Percentiles rank a stretch among this genome's conserved stretches.
These are phyloP conservation scores for Akabosia matsudoensis DNA, from an alignment of 1,140 invertebrate species.

Conservation along the genomic window DNA sequence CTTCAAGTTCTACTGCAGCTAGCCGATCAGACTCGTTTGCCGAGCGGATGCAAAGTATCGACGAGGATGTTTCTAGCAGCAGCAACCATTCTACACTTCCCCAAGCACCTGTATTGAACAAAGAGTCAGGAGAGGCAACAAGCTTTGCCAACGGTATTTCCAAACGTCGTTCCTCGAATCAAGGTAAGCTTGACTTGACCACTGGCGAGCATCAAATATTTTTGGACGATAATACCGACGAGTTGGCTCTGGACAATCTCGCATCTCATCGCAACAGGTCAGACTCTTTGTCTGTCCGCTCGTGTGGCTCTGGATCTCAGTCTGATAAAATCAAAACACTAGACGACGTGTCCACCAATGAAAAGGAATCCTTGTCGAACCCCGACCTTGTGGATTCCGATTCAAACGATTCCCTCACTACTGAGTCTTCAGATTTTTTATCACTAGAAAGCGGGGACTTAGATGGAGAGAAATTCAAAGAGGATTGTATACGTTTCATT, in stretches of 20 bases:
- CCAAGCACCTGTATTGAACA: neutral
- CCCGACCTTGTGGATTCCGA: neutral
- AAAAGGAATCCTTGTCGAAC: neutral
- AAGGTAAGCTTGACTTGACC: too few relatives aligned
- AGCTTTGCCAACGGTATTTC: neutral
- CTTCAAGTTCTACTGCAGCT: neutral
- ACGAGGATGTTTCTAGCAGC: neutral
- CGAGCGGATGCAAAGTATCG: neutral
- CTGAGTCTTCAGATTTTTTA: neutral
- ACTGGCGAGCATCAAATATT: neutral
- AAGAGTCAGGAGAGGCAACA: neutral
- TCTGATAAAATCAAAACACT: conserved; percentile 3
- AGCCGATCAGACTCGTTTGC: neutral
- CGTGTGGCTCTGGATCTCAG: conserved; percentile 3
- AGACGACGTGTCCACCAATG: neutral
- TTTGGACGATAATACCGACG: neutral
- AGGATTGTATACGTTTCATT: conserved; percentile 6
- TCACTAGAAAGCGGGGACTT: neutral
- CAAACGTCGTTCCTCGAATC: too few relatives aligned
- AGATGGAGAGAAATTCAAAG: conserved; percentile 6
- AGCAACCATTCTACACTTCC: neutral
- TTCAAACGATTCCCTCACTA: conserved; percentile 7
- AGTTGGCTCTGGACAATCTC: neutral
- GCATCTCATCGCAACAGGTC: neutral
- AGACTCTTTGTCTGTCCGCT: neutral